These are phyloP conservation scores for Myathropa florea DNA, from an alignment of 2,888 invertebrate genomes.

Conservation along the genomic window DNA sequence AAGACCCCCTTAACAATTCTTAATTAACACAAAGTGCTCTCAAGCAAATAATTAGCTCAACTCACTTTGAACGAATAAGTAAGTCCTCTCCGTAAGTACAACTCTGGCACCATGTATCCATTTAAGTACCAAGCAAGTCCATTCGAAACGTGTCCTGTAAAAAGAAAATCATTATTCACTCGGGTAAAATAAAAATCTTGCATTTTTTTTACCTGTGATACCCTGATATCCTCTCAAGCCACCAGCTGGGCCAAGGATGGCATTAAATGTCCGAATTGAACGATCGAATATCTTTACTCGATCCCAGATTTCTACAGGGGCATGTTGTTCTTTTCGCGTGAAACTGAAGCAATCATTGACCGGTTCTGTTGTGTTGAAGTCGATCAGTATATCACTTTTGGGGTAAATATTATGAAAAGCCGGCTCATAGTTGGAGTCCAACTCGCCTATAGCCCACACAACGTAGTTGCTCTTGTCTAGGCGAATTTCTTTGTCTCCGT, in stretches of 20 bases:
- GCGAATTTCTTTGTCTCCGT: conserved; percentile 88
- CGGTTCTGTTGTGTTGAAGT: conserved; percentile 85
- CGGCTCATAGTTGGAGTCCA: conserved; percentile 90
- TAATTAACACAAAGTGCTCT: no score
- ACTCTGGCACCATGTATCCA: conserved; percentile 92
- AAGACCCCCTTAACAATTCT: no score
- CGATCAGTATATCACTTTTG: conserved; percentile 85
- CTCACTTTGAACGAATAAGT: conserved; percentile 89
- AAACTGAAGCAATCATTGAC: conserved; percentile 89
- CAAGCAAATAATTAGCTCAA: neutral
- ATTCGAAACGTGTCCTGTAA: conserved; percentile 84
- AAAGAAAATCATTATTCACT: neutral
- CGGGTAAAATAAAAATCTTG: neutral
- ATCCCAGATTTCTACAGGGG: conserved; percentile 83
- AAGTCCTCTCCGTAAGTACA: conserved; percentile 92
- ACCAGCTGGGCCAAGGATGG: conserved; percentile 92
- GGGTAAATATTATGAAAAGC: conserved; percentile 91
- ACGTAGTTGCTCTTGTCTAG: conserved; percentile 85
- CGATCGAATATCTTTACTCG: conserved; percentile 85
- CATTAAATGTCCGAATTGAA: conserved; percentile 89
- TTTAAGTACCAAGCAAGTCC: conserved; percentile 96
- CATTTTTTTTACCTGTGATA: conserved; percentile 82
- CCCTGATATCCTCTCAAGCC: conserved; percentile 89
- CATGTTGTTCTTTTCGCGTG: conserved; percentile 80
- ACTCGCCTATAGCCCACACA: conserved; percentile 92